phyloP scores from a whole-genome alignment of 2,113 vertebrate species.

The Actenoides lindsayi region DNA sequence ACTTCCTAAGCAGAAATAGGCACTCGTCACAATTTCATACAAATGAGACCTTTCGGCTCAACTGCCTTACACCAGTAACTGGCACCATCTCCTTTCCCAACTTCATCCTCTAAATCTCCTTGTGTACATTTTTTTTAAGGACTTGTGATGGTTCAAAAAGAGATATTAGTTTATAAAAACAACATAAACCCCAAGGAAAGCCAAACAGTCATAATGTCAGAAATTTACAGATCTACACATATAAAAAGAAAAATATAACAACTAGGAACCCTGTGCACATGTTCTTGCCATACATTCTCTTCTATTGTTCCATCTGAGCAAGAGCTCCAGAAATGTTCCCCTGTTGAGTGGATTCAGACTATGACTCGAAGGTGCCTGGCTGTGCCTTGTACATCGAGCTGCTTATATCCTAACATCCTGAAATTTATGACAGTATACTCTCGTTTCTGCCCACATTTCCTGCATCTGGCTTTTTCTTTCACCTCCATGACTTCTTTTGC shows the following conservation, averaged over 20 bases:
- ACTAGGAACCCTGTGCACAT: accelerated
- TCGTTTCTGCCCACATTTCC: neutral
- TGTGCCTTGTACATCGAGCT: neutral
- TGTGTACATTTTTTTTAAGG: neutral
- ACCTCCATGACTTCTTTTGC: neutral
- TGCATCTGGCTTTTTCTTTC: neutral
- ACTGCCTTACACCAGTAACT: neutral
- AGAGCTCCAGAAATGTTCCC: neutral
- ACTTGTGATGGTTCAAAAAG: neutral
- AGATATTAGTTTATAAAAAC: neutral
- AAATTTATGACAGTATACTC: neutral
- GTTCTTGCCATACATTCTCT: neutral
- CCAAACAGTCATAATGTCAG: neutral
- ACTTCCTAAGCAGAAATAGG: neutral
- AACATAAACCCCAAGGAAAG: neutral
- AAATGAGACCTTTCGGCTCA: neutral
- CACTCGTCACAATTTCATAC: neutral
- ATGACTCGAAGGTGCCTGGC: neutral
- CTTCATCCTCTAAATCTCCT: neutral
- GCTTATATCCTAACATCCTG: neutral
- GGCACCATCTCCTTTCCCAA: neutral
- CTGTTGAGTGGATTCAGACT: neutral
- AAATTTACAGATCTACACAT: neutral
- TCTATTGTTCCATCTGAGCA: neutral
- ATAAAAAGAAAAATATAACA: neutral